phyloP scores from a whole-genome alignment of 2,888 invertebrate species.

The Ceramica pisi region DNA sequence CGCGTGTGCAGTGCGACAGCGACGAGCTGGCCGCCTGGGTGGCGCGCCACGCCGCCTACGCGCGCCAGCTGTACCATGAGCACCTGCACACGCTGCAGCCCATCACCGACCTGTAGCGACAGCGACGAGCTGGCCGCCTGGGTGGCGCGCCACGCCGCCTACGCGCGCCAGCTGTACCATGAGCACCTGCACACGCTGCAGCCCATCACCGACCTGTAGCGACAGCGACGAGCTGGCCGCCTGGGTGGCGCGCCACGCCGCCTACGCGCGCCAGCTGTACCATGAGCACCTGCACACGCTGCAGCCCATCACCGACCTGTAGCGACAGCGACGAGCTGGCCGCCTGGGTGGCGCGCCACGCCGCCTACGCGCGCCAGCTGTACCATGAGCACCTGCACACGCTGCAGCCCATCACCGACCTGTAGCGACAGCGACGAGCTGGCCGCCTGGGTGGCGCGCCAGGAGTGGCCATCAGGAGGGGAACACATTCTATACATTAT shows the following conservation, averaged over 20 bases:
- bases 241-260: constrained; percentile 95
- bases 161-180: constrained; percentile 96
- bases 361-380: constrained; percentile 96
- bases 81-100: constrained; percentile 93
- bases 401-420: constrained; percentile 78
- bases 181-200: constrained; percentile 94
- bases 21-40: constrained; percentile 93
- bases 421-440: constrained; percentile 83
- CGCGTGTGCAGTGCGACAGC: constrained; percentile 95
- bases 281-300: constrained; percentile 95
- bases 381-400: constrained; percentile 95
- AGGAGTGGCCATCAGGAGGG: constrained; percentile 81
- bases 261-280: constrained; percentile 96
- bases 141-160: constrained; percentile 95
- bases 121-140: constrained; percentile 92
- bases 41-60: constrained; percentile 96
- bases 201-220: constrained; percentile 58
- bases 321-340: constrained; percentile 87
- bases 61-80: constrained; percentile 96
- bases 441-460: constrained; percentile 93
- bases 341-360: constrained; percentile 94
- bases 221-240: constrained; percentile 89
- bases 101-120: constrained; percentile 24
- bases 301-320: constrained; percentile 67
- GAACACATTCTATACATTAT: background rate